phyloP scores from a whole-genome alignment of 1,140 invertebrate species.

The Aradophagus sp. region DNA sequence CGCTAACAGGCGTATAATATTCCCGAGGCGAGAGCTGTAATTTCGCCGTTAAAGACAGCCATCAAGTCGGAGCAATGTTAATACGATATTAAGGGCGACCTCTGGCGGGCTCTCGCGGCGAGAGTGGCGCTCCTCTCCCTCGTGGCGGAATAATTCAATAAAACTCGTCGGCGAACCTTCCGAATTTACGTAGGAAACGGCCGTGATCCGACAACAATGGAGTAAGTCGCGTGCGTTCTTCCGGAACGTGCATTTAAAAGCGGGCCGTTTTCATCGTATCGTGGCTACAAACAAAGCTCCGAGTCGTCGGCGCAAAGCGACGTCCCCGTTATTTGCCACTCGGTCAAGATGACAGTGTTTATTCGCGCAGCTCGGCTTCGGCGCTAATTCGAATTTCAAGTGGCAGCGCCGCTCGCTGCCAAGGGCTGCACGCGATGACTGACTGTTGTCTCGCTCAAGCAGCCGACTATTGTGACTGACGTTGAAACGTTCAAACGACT shows the following conservation, averaged over 20 bases:
- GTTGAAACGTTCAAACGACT: constrained; percentile 23
- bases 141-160: constrained; percentile 43
- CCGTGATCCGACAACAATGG: constrained; percentile 53
- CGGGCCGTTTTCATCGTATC: constrained; percentile 44
- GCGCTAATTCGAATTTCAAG: constrained; percentile 28
- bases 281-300: constrained; percentile 44
- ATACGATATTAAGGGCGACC: constrained; percentile 40
- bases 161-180: constrained; percentile 38
- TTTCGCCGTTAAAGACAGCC: constrained; percentile 46
- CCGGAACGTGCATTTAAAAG: constrained; percentile 54
- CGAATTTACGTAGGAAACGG: constrained; percentile 49
- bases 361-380: constrained; percentile 32
- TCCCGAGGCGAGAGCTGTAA: constrained; percentile 30
- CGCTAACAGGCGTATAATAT: constrained; percentile 40
- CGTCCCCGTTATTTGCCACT: constrained; percentile 48
- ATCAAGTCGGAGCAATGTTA: constrained; percentile 43
- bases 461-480: no score
- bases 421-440: no score
- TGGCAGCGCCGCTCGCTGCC: no score
- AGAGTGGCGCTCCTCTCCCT: constrained; percentile 6
- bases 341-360: constrained; percentile 56
- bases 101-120: constrained; percentile 17
- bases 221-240: constrained; percentile 57
- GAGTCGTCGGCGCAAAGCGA: constrained; percentile 39
- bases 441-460: no score